Conservation (phyloP, 2,113 vertebrate species). For the Microtus montanus region DNA sequence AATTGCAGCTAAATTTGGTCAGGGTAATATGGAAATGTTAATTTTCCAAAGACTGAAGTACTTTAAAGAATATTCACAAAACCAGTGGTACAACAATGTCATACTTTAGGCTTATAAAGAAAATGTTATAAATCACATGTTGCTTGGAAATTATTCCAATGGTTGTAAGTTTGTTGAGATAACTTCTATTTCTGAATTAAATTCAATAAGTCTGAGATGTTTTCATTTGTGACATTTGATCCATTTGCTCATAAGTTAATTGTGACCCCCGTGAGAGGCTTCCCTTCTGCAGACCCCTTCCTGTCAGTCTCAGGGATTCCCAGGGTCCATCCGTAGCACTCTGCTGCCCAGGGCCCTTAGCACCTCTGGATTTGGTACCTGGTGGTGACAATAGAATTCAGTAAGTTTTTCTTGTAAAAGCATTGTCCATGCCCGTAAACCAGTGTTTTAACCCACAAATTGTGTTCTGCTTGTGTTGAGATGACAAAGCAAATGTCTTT, state of each 20-base stretch:
- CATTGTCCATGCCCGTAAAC: neutral
- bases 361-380: neutral
- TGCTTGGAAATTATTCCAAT: constrained; percentile 44
- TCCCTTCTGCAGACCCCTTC: neutral
- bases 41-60: constrained; percentile 17
- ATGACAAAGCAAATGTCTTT: constrained; percentile 1
- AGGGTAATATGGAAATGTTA: constrained; percentile 15
- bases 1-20: neutral
- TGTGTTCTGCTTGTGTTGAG: neutral
- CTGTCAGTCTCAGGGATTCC: neutral
- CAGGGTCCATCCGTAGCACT: neutral
- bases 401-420: neutral
- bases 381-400: neutral
- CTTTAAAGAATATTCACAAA: neutral
- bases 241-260: constrained; percentile 10
- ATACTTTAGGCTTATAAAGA: constrained; percentile 59
- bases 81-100: neutral
- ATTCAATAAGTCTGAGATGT: constrained; percentile 46
- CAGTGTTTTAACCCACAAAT: neutral
- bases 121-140: constrained; percentile 54
- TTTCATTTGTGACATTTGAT: constrained; percentile 42
- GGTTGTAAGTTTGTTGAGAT: constrained; percentile 54
- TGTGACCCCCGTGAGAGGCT: neutral
- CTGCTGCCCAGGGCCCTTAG: neutral
- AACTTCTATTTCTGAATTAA: constrained; percentile 66